Percentiles rank a stretch among this genome's conserved stretches.
Evolutionary conservation across 2,888 invertebrate species (phyloP).

Genomic region (Athripsodes cinereus): DNA sequence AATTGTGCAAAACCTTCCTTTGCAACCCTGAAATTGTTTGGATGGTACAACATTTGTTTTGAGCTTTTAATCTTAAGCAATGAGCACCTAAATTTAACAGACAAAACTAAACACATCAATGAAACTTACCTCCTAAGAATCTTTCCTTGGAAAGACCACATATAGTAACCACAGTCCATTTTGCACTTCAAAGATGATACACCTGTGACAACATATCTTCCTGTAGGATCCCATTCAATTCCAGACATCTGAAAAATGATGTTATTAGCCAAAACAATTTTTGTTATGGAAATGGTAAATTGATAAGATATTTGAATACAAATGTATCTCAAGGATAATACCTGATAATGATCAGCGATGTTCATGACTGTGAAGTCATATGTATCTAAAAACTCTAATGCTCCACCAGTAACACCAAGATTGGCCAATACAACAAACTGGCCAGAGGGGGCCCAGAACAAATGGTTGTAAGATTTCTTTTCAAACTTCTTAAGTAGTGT

Average conservation of each 20-base stretch:
- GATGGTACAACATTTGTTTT: no score
- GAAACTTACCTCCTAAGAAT: conserved; percentile 47
- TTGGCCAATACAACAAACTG: conserved; percentile 94
- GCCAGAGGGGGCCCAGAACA: conserved; percentile 95
- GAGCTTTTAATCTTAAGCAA: no score
- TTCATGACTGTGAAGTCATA: conserved; percentile 95
- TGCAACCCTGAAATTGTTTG: conserved; percentile 56
- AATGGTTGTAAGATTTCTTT: conserved; percentile 81
- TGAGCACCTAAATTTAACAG: no score
- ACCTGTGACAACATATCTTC: conserved; percentile 91
- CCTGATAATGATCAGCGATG: conserved; percentile 87
- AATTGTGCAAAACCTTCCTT: conserved; percentile 92
- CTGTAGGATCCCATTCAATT: conserved; percentile 99
- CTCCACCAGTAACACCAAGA: conserved; percentile 76
- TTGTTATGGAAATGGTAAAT: not conserved
- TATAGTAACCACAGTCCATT: conserved; percentile 88
- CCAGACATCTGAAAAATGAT: conserved; percentile 64
- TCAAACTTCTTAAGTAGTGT: conserved; percentile 82
- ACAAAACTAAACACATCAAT: not conserved
- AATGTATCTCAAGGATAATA: no score
- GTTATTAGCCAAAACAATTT: not conserved
- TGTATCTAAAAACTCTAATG: conserved; percentile 91
- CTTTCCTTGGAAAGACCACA: conserved; percentile 95
- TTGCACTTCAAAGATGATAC: conserved; percentile 95
- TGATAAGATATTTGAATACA: no score